These are phyloP conservation scores for Brevipalpus yothersi DNA, from an alignment of 1,140 invertebrate species.

Conservation along the genomic window DNA sequence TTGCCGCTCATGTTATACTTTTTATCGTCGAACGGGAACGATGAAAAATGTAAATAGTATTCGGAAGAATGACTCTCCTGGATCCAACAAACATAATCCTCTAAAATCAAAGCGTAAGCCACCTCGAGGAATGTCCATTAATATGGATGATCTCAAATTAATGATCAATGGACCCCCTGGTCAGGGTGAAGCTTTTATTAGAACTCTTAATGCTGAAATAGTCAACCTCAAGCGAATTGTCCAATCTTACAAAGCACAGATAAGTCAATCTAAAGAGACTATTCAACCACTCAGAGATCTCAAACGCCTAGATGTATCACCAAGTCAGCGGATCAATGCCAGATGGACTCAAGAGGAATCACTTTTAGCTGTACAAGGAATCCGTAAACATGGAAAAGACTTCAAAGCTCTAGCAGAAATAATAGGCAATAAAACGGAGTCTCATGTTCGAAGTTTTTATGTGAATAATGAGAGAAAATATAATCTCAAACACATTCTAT, in stretches of 20 bases:
- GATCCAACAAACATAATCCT: slow-evolving; percentile 19
- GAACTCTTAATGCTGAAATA: slow-evolving; percentile 73
- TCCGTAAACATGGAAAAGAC: slow-evolving; percentile 81
- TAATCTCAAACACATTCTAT: slow-evolving; percentile 63
- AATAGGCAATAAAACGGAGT: slow-evolving; percentile 78
- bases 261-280: slow-evolving; percentile 46
- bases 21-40: slow-evolving; percentile 40
- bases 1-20: slow-evolving; percentile 5
- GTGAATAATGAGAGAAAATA: slow-evolving; percentile 66
- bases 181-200: slow-evolving; percentile 55
- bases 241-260: slow-evolving; percentile 75
- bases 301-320: slow-evolving; percentile 30
- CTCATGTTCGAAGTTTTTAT: slow-evolving; percentile 69
- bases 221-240: slow-evolving; percentile 81
- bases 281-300: slow-evolving; percentile 38
- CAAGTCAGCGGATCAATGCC: slow-evolving; percentile 37
- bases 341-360: slow-evolving; percentile 83
- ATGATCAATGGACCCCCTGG: slow-evolving; percentile 43
- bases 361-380: slow-evolving; percentile 60
- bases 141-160: slow-evolving; percentile 74
- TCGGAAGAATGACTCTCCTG: slow-evolving; percentile 20
- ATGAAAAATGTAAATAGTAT: slow-evolving; percentile 42
- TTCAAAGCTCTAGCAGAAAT: slow-evolving; percentile 85
- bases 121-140: slow-evolving; percentile 85
- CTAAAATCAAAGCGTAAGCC: slow-evolving; percentile 56